Base-by-base conservation (phyloP, 1,140 invertebrate species). In the Drosophila burlai region DNA sequence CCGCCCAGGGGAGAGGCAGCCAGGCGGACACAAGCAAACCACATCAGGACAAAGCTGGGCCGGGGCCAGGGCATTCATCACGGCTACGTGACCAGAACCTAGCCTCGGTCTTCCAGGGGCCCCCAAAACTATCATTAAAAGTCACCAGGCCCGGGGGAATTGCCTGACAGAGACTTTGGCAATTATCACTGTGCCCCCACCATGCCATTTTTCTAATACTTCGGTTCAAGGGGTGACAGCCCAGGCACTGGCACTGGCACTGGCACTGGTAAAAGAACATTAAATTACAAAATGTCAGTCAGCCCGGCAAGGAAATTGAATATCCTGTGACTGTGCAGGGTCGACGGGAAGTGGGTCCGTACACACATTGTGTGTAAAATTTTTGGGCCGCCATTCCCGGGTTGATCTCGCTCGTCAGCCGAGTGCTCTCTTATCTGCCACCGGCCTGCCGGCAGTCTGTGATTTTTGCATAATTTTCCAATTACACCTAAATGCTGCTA, bases 381-480 rank as follows among this genome's bases (percentile, higher is more conserved):
- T 42, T 42, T 26, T 49, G 45, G 26, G 34, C 18, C 24, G 21
- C 11, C 15, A 29, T 26, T 62, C 10, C 18, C 9, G 47, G 11
- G 40, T 36, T 58, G 24, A 29, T 43, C 36, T 21, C 18, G 0
- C 29, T 42, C 36, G 13, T 40, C 45, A 46, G 10, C 21, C 9
- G 38, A 11, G 18, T 3, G 13, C 21, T 36, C 42, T 9, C 52
- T 42, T 73, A 72, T 73, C 69, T 60, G 52, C 8, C 16, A 42
- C 24, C 11, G n/a, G 38, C 29, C 45, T 52, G 21, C 9, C 18
- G 65, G 29, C 67, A 72, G 67, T 24, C 68, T 74, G 31, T 74
- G 52, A 83, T 75, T 83, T 83, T 74, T 83, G 85, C 84, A 87
- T 87, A 87, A 89, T 84, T 90, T 76, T 45, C 55, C 77, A 83